A percentile compares a stretch with the other conserved stretches of the same genome.
phyloP scores from a whole-genome alignment of 2,113 vertebrate species.

The Irena cyanogastra region DNA sequence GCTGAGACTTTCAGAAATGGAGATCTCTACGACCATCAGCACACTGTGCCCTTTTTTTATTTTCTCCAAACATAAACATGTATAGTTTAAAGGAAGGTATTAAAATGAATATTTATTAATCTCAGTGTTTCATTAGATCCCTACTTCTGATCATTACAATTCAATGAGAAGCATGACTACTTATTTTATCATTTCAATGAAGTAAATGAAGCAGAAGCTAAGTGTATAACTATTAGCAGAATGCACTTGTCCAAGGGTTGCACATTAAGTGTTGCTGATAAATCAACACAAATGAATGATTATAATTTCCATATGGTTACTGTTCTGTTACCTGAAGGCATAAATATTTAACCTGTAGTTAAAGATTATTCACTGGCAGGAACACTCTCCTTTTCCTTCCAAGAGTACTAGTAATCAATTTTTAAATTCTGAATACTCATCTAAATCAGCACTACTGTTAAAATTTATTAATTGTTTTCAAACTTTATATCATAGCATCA shows the following conservation, averaged over 20 bases:
- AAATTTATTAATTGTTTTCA: not conserved
- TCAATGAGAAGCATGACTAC: not conserved
- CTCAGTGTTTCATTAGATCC: not conserved
- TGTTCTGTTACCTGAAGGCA: not conserved
- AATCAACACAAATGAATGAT: not conserved
- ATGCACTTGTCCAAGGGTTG: not conserved
- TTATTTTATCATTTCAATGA: not conserved
- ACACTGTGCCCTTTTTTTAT: not conserved
- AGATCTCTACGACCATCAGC: not conserved
- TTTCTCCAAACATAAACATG: not conserved
- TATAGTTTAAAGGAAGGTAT: not conserved
- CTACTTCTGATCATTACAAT: not conserved
- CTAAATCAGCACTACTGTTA: not conserved
- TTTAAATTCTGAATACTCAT: not conserved
- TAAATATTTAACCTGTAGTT: not conserved
- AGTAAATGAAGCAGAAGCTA: not conserved
- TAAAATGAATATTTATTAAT: not conserved
- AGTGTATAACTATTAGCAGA: not conserved
- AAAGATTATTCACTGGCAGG: not conserved
- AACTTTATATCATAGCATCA: not conserved
- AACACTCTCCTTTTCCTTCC: not conserved
- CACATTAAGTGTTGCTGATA: not conserved
- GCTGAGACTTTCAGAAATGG: not conserved
- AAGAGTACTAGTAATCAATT: not conserved
- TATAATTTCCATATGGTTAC: not conserved